Conservation (phyloP, 2,888 invertebrate genomes). For the Branchinecta sandiegonensis region DNA sequence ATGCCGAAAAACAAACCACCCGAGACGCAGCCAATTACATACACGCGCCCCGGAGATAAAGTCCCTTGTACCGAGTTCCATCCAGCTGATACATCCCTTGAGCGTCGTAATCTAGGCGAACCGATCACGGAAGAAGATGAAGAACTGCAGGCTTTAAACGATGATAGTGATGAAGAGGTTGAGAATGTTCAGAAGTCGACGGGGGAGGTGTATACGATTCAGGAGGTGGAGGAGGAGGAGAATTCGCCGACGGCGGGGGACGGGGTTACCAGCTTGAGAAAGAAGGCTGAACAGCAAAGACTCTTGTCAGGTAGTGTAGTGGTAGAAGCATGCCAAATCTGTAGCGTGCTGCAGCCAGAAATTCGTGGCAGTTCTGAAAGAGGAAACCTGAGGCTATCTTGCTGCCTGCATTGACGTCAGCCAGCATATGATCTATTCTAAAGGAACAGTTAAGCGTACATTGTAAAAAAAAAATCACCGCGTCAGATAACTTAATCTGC, state of each 20-base stretch:
- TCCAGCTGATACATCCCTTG: not conserved
- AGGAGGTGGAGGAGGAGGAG: constrained; percentile 39
- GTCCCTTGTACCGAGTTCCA: constrained; percentile 8
- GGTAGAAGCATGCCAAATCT: not conserved
- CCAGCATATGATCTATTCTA: too few species aligned
- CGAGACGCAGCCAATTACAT: constrained; percentile 8
- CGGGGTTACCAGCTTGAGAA: constrained; percentile 34
- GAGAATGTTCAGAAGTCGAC: constrained; percentile 24
- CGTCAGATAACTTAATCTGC: too few species aligned
- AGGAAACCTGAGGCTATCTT: too few species aligned
- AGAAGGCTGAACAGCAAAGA: constrained; percentile 27
- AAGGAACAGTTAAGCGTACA: too few species aligned
- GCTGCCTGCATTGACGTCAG: too few species aligned
- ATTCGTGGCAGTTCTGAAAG: too few species aligned
- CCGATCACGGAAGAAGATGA: constrained; percentile 16
- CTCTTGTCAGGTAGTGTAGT: constrained; percentile 12
- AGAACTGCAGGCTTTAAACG: constrained; percentile 13
- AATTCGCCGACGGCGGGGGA: constrained; percentile 37
- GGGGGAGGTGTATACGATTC: constrained; percentile 40
- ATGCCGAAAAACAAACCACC: too few species aligned
- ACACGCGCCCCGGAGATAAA: constrained; percentile 12
- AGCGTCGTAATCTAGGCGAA: not conserved
- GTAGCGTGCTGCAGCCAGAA: too few species aligned
- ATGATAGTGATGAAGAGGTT: constrained; percentile 10
- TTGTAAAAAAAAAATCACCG: too few species aligned